Conservation (phyloP, 2,113 vertebrate genomes). For the Lophochroa leadbeateri region DNA sequence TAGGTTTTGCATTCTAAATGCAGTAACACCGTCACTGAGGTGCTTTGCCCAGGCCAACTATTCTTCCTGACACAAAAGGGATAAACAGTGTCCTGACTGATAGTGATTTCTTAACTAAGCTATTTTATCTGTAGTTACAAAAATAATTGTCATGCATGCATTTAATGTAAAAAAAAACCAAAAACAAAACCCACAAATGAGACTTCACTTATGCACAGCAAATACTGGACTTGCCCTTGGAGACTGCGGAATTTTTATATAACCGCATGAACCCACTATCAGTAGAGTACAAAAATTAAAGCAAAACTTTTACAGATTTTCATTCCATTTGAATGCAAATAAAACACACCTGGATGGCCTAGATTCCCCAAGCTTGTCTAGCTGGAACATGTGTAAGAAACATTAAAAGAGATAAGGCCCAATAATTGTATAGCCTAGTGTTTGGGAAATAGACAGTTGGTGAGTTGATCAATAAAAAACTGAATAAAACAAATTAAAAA, state of each 20-base stretch:
- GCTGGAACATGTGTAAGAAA: not conserved
- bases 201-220: not conserved
- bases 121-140: not conserved
- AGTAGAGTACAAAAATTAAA: not conserved
- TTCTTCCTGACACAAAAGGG: not conserved
- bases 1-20: not conserved
- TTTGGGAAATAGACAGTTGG: not conserved
- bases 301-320: not conserved
- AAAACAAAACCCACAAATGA: not conserved
- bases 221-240: not conserved
- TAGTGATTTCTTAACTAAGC: not conserved
- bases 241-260: not conserved
- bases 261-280: not conserved
- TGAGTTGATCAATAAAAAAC: not conserved
- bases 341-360: not conserved
- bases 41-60: not conserved
- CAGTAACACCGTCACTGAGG: fast-evolving
- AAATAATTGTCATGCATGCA: not conserved
- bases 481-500: not conserved
- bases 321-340: not conserved
- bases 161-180: not conserved
- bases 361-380: not conserved
- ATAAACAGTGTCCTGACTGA: not conserved
- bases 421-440: not conserved
- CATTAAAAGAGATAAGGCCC: not conserved